Evolutionary conservation across 2,113 vertebrate species (phyloP).

Genomic region (Megaceryle torquata): DNA sequence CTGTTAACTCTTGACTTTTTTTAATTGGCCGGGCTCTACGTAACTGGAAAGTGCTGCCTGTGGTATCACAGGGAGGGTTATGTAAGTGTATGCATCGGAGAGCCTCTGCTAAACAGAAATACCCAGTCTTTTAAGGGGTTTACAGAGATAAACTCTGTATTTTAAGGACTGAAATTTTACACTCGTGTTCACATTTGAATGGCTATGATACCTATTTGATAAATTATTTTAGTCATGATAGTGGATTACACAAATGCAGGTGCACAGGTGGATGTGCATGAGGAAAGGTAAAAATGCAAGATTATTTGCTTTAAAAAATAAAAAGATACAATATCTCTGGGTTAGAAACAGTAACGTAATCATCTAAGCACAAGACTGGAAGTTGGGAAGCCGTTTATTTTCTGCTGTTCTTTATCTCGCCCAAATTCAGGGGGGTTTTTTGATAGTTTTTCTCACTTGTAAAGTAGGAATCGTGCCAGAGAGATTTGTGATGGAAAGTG

Average conservation of each 20-base stretch:
- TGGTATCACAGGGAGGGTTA: not conserved
- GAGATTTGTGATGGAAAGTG: not conserved
- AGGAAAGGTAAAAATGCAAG: not conserved
- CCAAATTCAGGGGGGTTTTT: accelerated
- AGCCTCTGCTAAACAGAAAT: not conserved
- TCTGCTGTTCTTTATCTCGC: not conserved
- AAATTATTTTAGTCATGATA: not conserved
- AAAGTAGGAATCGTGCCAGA: not conserved
- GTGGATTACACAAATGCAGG: not conserved
- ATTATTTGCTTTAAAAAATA: not conserved
- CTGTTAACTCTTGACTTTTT: slow-evolving; percentile 19
- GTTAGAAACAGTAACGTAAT: not conserved
- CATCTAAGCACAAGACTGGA: not conserved
- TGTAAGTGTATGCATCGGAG: not conserved
- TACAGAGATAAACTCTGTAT: not conserved
- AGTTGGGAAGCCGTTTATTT: not conserved
- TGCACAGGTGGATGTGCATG: not conserved
- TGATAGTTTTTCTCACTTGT: not conserved
- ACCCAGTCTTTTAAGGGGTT: not conserved
- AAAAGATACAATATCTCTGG: not conserved
- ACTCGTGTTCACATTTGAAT: not conserved
- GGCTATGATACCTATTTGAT: not conserved
- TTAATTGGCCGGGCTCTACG: accelerated
- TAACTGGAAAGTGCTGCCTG: not conserved
- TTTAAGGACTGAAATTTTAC: not conserved